Evolutionary conservation across 2,888 invertebrate species (phyloP), one percentile per base, ranked within the genome.

Genomic region (Eristalis tenax): DNA sequence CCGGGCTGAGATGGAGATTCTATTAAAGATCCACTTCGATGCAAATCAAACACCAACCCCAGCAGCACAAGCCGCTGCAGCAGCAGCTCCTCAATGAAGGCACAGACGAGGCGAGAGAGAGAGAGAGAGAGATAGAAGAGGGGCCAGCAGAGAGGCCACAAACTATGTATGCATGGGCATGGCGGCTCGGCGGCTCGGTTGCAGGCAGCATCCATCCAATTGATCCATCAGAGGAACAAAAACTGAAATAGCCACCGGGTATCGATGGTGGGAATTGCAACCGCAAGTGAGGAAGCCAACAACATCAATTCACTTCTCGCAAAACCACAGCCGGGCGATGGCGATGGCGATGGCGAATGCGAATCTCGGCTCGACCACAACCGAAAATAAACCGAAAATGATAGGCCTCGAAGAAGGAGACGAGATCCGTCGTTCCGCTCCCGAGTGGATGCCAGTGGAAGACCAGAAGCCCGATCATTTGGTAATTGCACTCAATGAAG

Each of bases 391-490:
- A 87, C 83, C 86, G 83, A 87, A 87, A 88, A 88, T 88, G 69
- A 88, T 84, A 88, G 84, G 80, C 40, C 77, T 56, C 32, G 18
- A 38, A 26, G 50, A 35, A 35, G 59, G 66, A 40, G 59, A 64
- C 79, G 43, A 35, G 68, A 75, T 56, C 73, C 71, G 32, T 32
- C 57, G 69, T 85, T 83, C 78, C 83, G 78, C 83, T 86, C 23
- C 28, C 70, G 11, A 23, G 4, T 26, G 26, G 13, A 71, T 26
- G 26, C 61, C 38, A 28, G 38, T 59, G 56, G 63, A 90, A 90
- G 89, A 90, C 90, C 90, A 90, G 90, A 90, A 90, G 90, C 89
- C 50, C 89, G 88, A 89, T 90, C 90, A 89, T 90, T 90, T 90
- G 84, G 89, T 89, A 90, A 90, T 90, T 90, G 90, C 89, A 90